Evolutionary conservation across 2,888 invertebrate species (phyloP).

Genomic region (Eilema sororculum): DNA sequence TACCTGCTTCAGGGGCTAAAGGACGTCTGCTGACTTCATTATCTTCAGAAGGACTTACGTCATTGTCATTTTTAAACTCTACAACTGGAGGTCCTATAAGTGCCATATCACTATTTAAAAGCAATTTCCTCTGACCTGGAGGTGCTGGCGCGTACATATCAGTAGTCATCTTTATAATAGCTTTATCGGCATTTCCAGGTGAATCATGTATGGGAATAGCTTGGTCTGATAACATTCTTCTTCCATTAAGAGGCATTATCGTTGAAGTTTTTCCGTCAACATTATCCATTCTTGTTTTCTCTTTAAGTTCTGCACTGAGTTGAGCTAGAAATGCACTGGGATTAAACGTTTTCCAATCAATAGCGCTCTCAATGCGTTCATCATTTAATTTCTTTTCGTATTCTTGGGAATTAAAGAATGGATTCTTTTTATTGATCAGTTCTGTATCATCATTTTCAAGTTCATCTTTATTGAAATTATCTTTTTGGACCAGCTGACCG

Average conservation of each 20-base stretch:
- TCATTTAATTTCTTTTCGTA: background rate
- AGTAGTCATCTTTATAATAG: background rate
- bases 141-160: background rate
- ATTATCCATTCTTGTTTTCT: background rate
- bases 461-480: background rate
- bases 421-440: background rate
- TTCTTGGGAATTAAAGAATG: background rate
- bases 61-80: background rate
- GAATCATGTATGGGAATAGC: background rate
- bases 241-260: background rate
- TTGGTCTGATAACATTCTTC: constrained; percentile 7
- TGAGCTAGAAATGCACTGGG: background rate
- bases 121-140: background rate
- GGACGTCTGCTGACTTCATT: background rate
- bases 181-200: background rate
- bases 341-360: constrained; percentile 12
- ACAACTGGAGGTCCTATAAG: background rate
- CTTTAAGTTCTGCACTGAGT: constrained; percentile 8
- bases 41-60: background rate
- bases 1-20: constrained; percentile 7
- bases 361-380: background rate
- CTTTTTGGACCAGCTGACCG: background rate
- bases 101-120: background rate
- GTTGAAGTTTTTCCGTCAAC: background rate
- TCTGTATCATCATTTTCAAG: background rate